Base-by-base conservation (phyloP, 2,888 invertebrate genomes). In the Drosophila eohydei region DNA sequence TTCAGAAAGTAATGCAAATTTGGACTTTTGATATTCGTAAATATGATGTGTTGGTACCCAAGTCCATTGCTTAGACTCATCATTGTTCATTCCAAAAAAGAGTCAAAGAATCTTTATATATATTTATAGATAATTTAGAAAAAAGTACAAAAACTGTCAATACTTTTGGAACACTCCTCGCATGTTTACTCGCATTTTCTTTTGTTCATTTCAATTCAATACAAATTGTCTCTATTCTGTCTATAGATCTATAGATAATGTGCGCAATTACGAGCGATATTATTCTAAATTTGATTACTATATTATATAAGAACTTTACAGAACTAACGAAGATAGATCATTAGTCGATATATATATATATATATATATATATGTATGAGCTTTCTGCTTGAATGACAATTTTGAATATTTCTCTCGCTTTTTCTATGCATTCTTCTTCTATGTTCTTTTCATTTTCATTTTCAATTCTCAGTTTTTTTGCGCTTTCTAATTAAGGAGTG, bases 311-410 rank as follows among this genome's bases (percentile, higher is more conserved):
- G 21, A 21, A 21, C 21, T 21, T 21, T 21, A 21, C 21, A 21
- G 21, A 1, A 1, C 21, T n/a, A n/a, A 30, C 12, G 48, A 30
- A 50, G 50, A 34, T 50, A 50, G 50, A 46, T 50, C 21, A 50
- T 12, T 21, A 50, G 12, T 3, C 7, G 30, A 16, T 28, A 28
- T 14, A 28, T 11, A 44, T 9, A 6, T 51, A 51, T 34, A 32
- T 32, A 16, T 32, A 32, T 34, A 48, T 48, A 36, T 52, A n/a
- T 51, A 38, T 38, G 16, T 54, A 36, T 64, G 21, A 38, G 58
- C 44, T 69, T 74, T 77, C 59, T 62, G 79, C 56, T 70, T 70
- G 55, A 77, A 65, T 66, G 69, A 34, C 65, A 74, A 56, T 43
- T 67, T 55, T 28, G 51, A 75, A 59, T 43, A 1, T n/a, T 48